phyloP scores from a whole-genome alignment of 2,797 vertebrate genomes.

The Mus spretus region DNA sequence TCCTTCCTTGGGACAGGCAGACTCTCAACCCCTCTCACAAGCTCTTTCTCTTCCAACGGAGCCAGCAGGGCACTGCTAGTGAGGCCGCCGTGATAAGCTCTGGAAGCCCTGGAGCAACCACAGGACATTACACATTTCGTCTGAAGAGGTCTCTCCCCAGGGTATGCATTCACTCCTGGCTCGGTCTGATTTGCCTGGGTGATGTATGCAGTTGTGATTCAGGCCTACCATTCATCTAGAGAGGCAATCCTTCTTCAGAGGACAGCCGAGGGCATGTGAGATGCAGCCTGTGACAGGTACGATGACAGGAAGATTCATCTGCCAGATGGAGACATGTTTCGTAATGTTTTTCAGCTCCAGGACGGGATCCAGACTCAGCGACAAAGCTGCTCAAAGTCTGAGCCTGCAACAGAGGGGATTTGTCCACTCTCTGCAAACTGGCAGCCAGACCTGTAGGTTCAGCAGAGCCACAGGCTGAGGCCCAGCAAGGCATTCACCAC shows the following conservation, averaged over 20 bases:
- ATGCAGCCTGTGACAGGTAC: constrained; percentile 66
- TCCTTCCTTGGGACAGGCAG: neutral
- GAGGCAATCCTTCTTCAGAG: constrained; percentile 76
- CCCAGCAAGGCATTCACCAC: neutral
- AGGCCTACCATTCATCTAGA: constrained; percentile 72
- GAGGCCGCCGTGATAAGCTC: constrained; percentile 57
- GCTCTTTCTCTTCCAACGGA: neutral
- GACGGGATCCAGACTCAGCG: constrained; percentile 46
- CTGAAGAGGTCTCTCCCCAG: constrained; percentile 75
- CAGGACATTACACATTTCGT: constrained; percentile 79
- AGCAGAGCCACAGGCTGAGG: constrained; percentile 3
- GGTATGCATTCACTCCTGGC: constrained; percentile 71
- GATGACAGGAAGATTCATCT: constrained; percentile 60
- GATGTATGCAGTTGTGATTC: constrained; percentile 78
- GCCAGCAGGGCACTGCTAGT: neutral
- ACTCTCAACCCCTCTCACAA: neutral
- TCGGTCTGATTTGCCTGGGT: constrained; percentile 80
- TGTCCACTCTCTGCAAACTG: constrained; percentile 26
- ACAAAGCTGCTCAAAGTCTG: neutral
- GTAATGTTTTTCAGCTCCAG: constrained; percentile 58
- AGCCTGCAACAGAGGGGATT: constrained; percentile 45
- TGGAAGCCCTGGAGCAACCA: constrained; percentile 73
- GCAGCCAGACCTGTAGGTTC: constrained; percentile 25
- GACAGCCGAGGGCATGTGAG: constrained; percentile 59
- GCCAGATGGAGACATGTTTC: constrained; percentile 37